phyloP scores from a whole-genome alignment of 2,888 invertebrate species.

The Chloroclystis v-ata region DNA sequence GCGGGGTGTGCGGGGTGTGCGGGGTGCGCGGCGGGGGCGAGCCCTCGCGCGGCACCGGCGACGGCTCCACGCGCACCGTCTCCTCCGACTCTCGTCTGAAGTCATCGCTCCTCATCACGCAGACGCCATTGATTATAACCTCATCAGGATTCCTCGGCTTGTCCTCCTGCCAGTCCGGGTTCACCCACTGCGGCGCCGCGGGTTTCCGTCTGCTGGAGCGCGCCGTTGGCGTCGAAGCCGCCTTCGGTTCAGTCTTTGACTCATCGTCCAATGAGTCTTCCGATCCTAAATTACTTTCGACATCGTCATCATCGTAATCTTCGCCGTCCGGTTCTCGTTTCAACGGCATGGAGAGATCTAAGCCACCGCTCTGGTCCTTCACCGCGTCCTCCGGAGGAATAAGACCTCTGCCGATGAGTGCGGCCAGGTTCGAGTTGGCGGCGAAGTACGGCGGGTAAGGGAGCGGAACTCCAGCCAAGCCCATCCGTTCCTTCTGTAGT shows the following conservation, averaged over 20 bases:
- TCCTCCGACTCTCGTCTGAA: slow-evolving; percentile 82
- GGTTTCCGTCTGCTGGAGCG: slow-evolving; percentile 89
- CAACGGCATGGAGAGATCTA: slow-evolving; percentile 92
- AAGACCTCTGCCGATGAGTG: slow-evolving; percentile 83
- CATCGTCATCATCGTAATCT: slow-evolving; percentile 89
- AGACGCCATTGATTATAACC: slow-evolving; percentile 95
- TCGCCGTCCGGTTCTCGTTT: slow-evolving; percentile 88
- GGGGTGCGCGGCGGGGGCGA: slow-evolving; percentile 48
- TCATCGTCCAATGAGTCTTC: slow-evolving; percentile 80
- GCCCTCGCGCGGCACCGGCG: slow-evolving; percentile 80
- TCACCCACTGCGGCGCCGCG: slow-evolving; percentile 98
- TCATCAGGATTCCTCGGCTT: slow-evolving; percentile 81
- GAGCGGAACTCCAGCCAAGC: slow-evolving; percentile 85
- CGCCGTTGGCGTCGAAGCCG: slow-evolving; percentile 66
- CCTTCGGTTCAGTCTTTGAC: slow-evolving; percentile 78
- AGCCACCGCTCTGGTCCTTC: slow-evolving; percentile 89
- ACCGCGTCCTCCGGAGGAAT: slow-evolving; percentile 78
- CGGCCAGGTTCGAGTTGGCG: slow-evolving; percentile 86
- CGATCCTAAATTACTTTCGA: slow-evolving; percentile 85
- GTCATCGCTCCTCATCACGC: slow-evolving; percentile 92
- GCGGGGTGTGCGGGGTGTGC: slow-evolving; percentile 39
- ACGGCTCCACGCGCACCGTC: slow-evolving; percentile 80
- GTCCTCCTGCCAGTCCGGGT: slow-evolving; percentile 93
- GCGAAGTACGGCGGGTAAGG: slow-evolving; percentile 88
- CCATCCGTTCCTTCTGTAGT: slow-evolving; percentile 90